Evolutionary conservation across 1,140 invertebrate genomes (phyloP), one percentile per base, ranked within the genome.

Genomic region (Lepidurus apus): DNA sequence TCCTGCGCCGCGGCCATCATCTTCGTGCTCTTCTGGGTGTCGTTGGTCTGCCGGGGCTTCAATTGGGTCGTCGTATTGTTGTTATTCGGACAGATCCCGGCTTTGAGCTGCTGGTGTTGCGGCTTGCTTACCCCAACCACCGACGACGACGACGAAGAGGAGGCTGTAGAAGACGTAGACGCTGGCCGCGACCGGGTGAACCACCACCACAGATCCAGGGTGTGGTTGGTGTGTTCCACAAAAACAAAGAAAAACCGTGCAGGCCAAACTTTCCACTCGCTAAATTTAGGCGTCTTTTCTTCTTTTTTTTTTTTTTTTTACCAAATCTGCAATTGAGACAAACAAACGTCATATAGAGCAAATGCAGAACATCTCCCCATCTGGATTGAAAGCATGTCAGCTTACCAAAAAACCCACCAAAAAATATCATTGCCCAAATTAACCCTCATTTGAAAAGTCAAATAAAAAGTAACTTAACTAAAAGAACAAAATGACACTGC

Each of bases 61-160:
- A 17, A 21, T 21, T 65, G 53, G 21, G 53, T 65, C 53, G 53
- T 65, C 53, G 53, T 65, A 21, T 65, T 65, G 8, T 65, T 89
- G 84, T 90, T 92, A 85, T 93, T 91, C 81, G 91, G 79, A 78
- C 81, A 77, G 26, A 26, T 47, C 1, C 26, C 45, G 43, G 9
- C 45, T 77, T 43, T 34, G 74, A 73, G n/a, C 24, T 79, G 4
- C 47, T 73, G 21, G 9, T 42, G 11, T 21, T 75, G 9, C 42
- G 10, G 6, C 11, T 43, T 13, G 6, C 53, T 21, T n/a, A 13
- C 53, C 17, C 17, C 45, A 65, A 42, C 43, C 74, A 42, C 44
- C 74, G 75, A 42, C 42, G 45, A 24, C 77, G 34, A 42, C 75
- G 43, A 81, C 74, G 53, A 80, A 75, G 74, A 45, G 77, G 21